Percentiles rank a stretch among this genome's conserved stretches.
Conservation (phyloP, 1,140 invertebrate genomes). For the Oncopeltus fasciatus region DNA sequence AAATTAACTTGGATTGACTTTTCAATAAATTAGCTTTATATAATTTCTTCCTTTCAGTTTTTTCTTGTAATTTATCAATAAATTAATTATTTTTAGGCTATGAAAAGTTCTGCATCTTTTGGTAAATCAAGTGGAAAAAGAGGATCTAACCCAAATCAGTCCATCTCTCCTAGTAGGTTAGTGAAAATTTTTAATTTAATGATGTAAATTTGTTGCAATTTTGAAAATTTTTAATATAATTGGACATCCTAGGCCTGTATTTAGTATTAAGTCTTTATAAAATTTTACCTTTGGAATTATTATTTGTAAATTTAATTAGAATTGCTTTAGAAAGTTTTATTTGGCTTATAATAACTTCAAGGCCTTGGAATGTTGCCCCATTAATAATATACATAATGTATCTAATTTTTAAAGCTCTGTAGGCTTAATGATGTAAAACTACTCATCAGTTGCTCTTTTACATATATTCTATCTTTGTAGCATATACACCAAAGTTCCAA, state of each 20-base stretch:
- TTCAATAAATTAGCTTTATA: too few species aligned
- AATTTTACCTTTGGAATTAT: neutral
- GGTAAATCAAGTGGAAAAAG: slow-evolving; percentile 1
- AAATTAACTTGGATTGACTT: too few species aligned
- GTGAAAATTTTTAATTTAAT: neutral
- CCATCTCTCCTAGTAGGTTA: neutral
- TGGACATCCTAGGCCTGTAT: slow-evolving; percentile 1
- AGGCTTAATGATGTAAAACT: neutral
- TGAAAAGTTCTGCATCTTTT: slow-evolving; percentile 1
- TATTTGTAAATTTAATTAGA: slow-evolving; percentile 3
- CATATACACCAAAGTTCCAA: too few species aligned
- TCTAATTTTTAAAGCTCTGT: neutral
- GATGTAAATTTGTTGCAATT: neutral
- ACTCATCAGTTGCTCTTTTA: neutral
- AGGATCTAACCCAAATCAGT: neutral
- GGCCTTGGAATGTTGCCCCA: slow-evolving; percentile 6
- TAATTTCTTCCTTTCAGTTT: too few species aligned
- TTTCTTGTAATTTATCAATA: too few species aligned
- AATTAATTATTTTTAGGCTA: neutral
- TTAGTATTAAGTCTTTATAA: neutral
- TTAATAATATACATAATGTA: neutral
- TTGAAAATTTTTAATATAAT: neutral
- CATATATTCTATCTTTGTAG: neutral
- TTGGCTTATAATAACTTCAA: slow-evolving; percentile 2
- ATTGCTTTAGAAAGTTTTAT: slow-evolving; percentile 7